Evolutionary conservation across 2,797 vertebrate species (phyloP).

Genomic region (Pseudomugil tenellus): DNA sequence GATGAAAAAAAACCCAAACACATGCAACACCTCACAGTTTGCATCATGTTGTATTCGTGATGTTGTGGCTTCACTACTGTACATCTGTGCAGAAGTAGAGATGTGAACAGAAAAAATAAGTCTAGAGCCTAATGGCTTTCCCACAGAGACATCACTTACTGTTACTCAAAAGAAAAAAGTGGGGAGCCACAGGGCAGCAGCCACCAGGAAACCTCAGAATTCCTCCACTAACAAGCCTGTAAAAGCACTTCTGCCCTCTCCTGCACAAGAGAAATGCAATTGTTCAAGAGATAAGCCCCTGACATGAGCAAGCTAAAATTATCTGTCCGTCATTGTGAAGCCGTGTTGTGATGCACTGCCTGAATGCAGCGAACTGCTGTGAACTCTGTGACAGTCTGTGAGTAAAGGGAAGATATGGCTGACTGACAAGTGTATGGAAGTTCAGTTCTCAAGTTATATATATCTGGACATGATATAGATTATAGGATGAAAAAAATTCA

Average conservation of each 20-base stretch:
- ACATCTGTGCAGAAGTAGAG: conserved; percentile 31
- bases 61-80: conserved; percentile 3
- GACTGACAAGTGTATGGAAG: not conserved
- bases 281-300: conserved; percentile 2
- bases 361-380: not conserved
- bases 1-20: not conserved
- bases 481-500: not conserved
- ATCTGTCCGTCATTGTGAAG: conserved; percentile 1
- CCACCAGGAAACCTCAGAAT: conserved; percentile 46
- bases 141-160: conserved; percentile 49
- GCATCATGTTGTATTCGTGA: conserved; percentile 10
- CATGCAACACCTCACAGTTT: conserved; percentile 54
- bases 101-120: conserved; percentile 29
- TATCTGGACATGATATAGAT: not conserved
- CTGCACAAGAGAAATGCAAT: conserved; percentile 16
- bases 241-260: conserved; percentile 3
- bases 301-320: not conserved
- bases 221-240: conserved; percentile 33
- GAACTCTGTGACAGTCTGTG: conserved; percentile 8
- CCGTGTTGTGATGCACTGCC: conserved; percentile 5
- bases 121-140: conserved; percentile 61
- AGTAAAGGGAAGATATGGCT: not conserved
- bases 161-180: conserved; percentile 43
- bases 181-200: conserved; percentile 33
- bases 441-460: not conserved